Percentiles rank a stretch among this genome's conserved stretches.
phyloP scores from a whole-genome alignment of 2,113 vertebrate genomes.

The Mustela lutreola region DNA sequence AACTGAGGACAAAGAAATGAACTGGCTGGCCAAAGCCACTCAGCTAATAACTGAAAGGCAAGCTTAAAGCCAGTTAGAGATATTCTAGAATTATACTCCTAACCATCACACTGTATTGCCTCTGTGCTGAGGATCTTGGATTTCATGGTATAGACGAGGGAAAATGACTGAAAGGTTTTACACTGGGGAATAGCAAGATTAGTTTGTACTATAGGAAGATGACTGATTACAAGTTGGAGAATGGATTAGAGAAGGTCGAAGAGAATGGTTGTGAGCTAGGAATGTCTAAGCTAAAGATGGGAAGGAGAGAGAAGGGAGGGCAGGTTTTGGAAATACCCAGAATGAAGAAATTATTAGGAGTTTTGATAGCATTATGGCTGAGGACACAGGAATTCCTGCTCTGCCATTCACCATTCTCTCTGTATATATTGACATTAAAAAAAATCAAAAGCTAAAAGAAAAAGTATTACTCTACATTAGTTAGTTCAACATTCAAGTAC shows the following conservation, averaged over 20 bases:
- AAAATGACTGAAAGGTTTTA: neutral
- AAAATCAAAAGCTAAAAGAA: constrained; percentile 36
- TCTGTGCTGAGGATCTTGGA: neutral
- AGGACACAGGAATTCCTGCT: neutral
- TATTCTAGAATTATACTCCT: neutral
- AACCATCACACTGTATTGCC: neutral
- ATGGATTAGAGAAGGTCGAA: neutral
- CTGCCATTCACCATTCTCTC: neutral
- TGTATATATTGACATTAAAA: neutral
- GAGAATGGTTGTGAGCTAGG: neutral
- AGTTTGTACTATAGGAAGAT: constrained; percentile 3
- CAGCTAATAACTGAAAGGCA: neutral
- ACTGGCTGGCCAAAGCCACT: neutral
- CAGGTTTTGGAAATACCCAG: neutral
- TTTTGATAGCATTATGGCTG: neutral
- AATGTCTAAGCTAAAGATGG: neutral
- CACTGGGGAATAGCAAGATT: neutral
- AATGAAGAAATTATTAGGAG: neutral
- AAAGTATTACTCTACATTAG: constrained; percentile 35
- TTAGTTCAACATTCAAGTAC: neutral
- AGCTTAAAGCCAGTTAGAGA: neutral
- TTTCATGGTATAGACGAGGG: neutral
- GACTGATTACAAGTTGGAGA: neutral
- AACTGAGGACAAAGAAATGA: neutral
- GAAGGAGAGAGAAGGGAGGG: neutral